These are phyloP conservation scores for Trachymyrmex cornetzi DNA, from an alignment of 1,140 invertebrate genomes.

Conservation along the genomic window DNA sequence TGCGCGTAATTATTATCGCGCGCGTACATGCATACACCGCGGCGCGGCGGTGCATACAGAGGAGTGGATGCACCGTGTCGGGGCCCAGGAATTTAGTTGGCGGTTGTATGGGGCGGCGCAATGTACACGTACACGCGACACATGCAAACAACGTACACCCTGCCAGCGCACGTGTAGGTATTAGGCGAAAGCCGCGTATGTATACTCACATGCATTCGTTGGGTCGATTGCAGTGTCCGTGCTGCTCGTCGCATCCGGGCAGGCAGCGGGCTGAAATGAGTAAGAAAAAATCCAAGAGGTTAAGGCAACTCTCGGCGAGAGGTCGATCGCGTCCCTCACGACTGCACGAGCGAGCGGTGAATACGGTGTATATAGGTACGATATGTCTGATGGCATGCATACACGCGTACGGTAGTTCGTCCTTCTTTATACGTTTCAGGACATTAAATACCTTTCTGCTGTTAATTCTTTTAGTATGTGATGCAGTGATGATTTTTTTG, in stretches of 20 bases:
- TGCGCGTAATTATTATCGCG: constrained; percentile 65
- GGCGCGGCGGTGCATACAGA: constrained; percentile 38
- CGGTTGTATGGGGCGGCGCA: constrained; percentile 48
- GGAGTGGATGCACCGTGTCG: constrained; percentile 54
- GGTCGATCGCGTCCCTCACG: constrained; percentile 84
- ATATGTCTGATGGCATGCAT: constrained; percentile 6
- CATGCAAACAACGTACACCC: background rate
- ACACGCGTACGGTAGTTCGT: constrained; percentile 50
- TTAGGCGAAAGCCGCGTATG: constrained; percentile 34
- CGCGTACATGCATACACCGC: constrained; percentile 31
- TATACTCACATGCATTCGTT: constrained; percentile 98
- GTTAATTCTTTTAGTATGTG: constrained; percentile 2
- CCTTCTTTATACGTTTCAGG: constrained; percentile 24
- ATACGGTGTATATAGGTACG: constrained; percentile 54
- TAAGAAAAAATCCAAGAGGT: constrained; percentile 86
- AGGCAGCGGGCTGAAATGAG: constrained; percentile 95
- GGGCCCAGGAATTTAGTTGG: constrained; percentile 62
- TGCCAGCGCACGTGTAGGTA: constrained; percentile 1
- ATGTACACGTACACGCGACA: constrained; percentile 1
- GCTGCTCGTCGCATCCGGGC: constrained; percentile 95
- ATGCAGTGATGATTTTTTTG: background rate
- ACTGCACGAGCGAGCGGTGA: constrained; percentile 75
- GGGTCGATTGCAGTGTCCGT: constrained; percentile 96
- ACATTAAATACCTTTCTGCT: constrained; percentile 1
- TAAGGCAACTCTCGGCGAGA: constrained; percentile 84